A percentile compares a stretch with the other conserved stretches of the same genome.
phyloP scores from a whole-genome alignment of 1,140 invertebrate genomes.

The Lanistes nyassanus region DNA sequence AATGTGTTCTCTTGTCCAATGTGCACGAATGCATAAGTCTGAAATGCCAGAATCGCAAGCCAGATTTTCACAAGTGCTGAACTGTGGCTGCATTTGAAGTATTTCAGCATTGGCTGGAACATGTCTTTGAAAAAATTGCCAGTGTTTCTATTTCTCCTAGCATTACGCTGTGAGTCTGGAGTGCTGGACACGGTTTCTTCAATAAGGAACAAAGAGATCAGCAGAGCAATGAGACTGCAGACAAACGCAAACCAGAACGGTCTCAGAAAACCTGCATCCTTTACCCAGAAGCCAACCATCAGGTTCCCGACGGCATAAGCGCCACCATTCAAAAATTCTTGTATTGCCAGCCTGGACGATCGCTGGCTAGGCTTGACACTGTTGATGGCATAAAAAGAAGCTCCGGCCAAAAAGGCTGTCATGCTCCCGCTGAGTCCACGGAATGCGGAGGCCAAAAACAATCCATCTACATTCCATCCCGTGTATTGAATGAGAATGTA shows the following conservation, averaged over 20 bases:
- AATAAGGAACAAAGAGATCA: conserved; percentile 58
- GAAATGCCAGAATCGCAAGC: conserved; percentile 60
- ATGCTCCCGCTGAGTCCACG: conserved; percentile 61
- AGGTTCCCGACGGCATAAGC: conserved; percentile 62
- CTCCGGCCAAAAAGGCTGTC: conserved; percentile 59
- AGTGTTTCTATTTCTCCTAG: conserved; percentile 31
- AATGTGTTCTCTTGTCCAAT: conserved; percentile 59
- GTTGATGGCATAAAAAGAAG: conserved; percentile 59
- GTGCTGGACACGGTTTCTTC: conserved; percentile 38
- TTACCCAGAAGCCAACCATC: conserved; percentile 62
- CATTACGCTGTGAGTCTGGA: conserved; percentile 23
- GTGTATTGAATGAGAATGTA: conserved; percentile 60
- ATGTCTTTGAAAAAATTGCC: conserved; percentile 58
- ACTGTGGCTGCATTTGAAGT: conserved; percentile 55
- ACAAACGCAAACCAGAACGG: conserved; percentile 62
- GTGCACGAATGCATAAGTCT: conserved; percentile 59
- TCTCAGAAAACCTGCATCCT: conserved; percentile 51
- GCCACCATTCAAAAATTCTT: conserved; percentile 60
- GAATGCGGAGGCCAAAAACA: conserved; percentile 61
- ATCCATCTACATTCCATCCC: conserved; percentile 58
- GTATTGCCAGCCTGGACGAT: conserved; percentile 55
- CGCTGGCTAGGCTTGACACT: conserved; percentile 51
- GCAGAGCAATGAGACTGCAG: conserved; percentile 51
- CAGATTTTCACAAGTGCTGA: conserved; percentile 54
- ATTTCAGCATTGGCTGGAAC: conserved; percentile 53